These are phyloP conservation scores for Cheilosia scutellata DNA, from an alignment of 2,888 invertebrate genomes.

Conservation along the genomic window DNA sequence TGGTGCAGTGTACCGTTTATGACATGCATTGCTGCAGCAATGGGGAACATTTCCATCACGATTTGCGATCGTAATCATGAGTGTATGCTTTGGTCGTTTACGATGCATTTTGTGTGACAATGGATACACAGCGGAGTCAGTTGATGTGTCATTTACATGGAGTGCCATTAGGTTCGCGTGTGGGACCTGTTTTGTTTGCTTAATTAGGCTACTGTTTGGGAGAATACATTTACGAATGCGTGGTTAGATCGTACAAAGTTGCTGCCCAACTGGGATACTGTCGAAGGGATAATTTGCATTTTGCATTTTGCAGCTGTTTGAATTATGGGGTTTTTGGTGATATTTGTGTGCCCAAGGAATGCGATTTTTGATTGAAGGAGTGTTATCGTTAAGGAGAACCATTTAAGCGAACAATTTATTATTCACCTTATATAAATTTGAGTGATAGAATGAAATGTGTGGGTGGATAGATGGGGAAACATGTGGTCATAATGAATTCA, in stretches of 20 bases:
- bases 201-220: slow-evolving; percentile 64
- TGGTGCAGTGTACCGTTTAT: slow-evolving; percentile 61
- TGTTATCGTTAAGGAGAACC: slow-evolving; percentile 26
- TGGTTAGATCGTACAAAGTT: slow-evolving; percentile 30
- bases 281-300: slow-evolving; percentile 45
- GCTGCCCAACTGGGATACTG: slow-evolving; percentile 42
- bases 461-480: too few relatives aligned
- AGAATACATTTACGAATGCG: slow-evolving; percentile 37
- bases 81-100: slow-evolving; percentile 53
- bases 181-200: slow-evolving; percentile 74
- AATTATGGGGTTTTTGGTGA: slow-evolving; percentile 26
- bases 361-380: slow-evolving; percentile 22
- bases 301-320: slow-evolving; percentile 47
- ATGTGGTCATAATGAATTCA: too few relatives aligned
- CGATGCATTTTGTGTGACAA: slow-evolving; percentile 67
- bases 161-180: slow-evolving; percentile 73
- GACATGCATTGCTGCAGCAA: slow-evolving; percentile 51
- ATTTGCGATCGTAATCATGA: slow-evolving; percentile 74
- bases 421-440: background rate
- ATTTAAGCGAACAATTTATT: slow-evolving; percentile 24
- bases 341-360: slow-evolving; percentile 7
- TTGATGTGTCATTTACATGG: slow-evolving; percentile 71
- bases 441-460: slow-evolving; percentile 34
- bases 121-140: slow-evolving; percentile 27
- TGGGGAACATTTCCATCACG: slow-evolving; percentile 73